These are phyloP conservation scores for Argya squamiceps DNA, from an alignment of 2,797 vertebrate genomes.

Conservation along the genomic window DNA sequence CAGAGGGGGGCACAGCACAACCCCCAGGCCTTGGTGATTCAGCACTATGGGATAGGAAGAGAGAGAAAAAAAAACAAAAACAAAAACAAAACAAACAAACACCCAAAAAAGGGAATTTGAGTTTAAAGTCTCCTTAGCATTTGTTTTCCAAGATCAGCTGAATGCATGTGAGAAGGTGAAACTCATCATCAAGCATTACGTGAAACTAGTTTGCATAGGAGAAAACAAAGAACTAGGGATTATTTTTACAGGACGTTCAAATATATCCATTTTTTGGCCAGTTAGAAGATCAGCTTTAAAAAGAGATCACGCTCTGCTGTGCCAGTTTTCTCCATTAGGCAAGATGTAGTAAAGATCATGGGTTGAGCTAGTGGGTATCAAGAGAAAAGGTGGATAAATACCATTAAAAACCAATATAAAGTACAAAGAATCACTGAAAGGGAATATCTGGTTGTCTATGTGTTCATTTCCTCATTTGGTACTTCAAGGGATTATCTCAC, in stretches of 20 bases:
- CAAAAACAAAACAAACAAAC: too few species aligned
- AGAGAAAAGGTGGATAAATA: too few species aligned
- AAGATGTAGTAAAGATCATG: too few species aligned
- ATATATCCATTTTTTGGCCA: background rate
- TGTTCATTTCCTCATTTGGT: too few species aligned
- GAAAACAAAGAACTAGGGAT: background rate
- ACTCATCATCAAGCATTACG: background rate
- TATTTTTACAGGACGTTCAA: background rate
- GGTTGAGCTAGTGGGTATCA: too few species aligned
- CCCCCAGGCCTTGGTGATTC: background rate
- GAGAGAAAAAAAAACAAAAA: background rate
- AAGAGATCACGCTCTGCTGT: too few species aligned
- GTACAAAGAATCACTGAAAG: too few species aligned
- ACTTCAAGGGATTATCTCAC: too few species aligned
- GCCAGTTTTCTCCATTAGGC: too few species aligned
- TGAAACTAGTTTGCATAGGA: background rate
- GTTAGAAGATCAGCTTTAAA: too few species aligned
- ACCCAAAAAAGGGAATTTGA: background rate
- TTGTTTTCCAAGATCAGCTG: background rate
- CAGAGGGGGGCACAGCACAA: background rate
- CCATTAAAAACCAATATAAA: too few species aligned
- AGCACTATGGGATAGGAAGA: background rate
- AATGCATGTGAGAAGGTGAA: background rate
- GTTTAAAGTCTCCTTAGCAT: background rate
- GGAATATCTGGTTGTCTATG: too few species aligned